Conservation (phyloP, 1,140 invertebrate genomes). For the Panagrolaimus sp. region DNA sequence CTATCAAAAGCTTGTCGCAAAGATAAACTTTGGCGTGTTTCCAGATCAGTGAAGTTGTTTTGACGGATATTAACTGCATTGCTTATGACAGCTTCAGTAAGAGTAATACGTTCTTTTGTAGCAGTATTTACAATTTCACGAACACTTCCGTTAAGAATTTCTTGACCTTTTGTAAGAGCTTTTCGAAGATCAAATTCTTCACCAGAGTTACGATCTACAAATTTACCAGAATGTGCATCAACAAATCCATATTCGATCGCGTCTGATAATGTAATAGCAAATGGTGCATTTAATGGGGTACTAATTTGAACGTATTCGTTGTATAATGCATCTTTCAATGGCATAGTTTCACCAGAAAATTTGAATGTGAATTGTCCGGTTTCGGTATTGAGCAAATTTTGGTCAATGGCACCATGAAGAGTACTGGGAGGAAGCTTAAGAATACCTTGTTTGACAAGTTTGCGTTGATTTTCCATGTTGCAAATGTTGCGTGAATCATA, state of each 20-base stretch:
- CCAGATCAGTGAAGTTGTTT: slow-evolving; percentile 71
- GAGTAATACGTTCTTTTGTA: slow-evolving; percentile 72
- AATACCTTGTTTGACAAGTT: slow-evolving; percentile 55
- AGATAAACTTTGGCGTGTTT: slow-evolving; percentile 70
- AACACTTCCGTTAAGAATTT: slow-evolving; percentile 69
- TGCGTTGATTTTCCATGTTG: slow-evolving; percentile 62
- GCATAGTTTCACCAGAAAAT: slow-evolving; percentile 55
- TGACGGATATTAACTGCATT: slow-evolving; percentile 73
- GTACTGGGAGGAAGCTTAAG: slow-evolving; percentile 62
- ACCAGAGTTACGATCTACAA: slow-evolving; percentile 75
- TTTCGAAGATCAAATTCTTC: slow-evolving; percentile 73
- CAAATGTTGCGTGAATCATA: slow-evolving; percentile 72
- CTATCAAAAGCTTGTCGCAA: slow-evolving; percentile 73
- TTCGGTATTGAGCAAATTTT: slow-evolving; percentile 71
- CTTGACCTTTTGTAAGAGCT: slow-evolving; percentile 67
- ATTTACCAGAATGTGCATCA: slow-evolving; percentile 69
- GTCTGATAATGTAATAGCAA: slow-evolving; percentile 70
- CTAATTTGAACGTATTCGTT: slow-evolving; percentile 60
- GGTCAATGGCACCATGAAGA: slow-evolving; percentile 69
- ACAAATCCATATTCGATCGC: slow-evolving; percentile 74
- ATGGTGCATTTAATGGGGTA: slow-evolving; percentile 23
- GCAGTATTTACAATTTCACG: slow-evolving; percentile 75
- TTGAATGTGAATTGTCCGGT: slow-evolving; percentile 65
- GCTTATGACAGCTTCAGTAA: slow-evolving; percentile 70
- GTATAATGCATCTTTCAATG: slow-evolving; percentile 62